phyloP scores from a whole-genome alignment of 30 jellyfish, hydroid and myxozoan genomes.

The Nemopilema nomurai region DNA sequence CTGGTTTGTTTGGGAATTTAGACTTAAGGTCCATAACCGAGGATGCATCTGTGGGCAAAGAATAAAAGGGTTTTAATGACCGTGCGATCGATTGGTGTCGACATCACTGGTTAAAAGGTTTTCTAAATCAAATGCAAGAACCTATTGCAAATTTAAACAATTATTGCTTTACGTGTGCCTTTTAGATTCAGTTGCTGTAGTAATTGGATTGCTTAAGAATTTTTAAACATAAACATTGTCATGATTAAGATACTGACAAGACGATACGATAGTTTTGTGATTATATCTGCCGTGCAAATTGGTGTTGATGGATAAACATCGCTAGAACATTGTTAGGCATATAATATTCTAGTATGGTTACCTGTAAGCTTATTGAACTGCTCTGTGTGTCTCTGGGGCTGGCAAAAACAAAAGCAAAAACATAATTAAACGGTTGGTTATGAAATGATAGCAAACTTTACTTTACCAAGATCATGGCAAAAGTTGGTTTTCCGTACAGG shows the following conservation, averaged over 20 bases:
- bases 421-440: neutral
- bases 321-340: neutral
- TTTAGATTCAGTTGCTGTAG: no score
- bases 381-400: constrained; percentile 58
- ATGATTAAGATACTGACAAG: no score
- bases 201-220: no score
- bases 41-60: constrained; percentile 24
- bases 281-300: neutral
- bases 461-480: neutral
- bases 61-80: neutral
- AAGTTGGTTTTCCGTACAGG: no score
- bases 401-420: neutral
- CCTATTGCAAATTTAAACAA: no score
- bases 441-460: no score
- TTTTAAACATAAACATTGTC: no score
- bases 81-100: neutral
- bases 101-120: neutral
- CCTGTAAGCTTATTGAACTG: constrained; percentile 46
- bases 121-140: neutral
- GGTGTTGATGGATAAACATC: neutral
- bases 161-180: no score
- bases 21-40: constrained; percentile 41
- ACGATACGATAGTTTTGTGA: no score
- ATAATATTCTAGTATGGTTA: neutral
- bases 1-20: constrained; percentile 37